Percentiles rank a stretch among this genome's conserved stretches.
phyloP scores from a whole-genome alignment of 2,888 invertebrate genomes.

The Pseudoips prasinana region DNA sequence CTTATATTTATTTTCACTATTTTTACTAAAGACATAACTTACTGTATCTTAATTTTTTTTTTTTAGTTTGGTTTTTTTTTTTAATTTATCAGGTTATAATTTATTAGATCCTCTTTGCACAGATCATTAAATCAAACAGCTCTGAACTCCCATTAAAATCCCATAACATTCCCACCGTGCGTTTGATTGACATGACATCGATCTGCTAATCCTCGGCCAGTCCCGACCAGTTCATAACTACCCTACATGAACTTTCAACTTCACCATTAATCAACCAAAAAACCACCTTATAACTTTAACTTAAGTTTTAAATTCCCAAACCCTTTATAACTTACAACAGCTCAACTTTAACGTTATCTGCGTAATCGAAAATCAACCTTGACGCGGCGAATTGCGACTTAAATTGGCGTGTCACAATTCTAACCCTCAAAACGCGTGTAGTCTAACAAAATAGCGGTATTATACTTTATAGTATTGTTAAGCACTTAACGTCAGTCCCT shows the following conservation, averaged over 20 bases:
- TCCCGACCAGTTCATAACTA: slow-evolving; percentile 28
- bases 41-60: too few relatives aligned
- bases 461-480: slow-evolving; percentile 42
- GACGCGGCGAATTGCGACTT: background rate
- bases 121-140: slow-evolving; percentile 4
- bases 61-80: too few relatives aligned
- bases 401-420: background rate
- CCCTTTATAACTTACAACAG: too few relatives aligned
- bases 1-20: too few relatives aligned
- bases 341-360: too few relatives aligned
- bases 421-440: slow-evolving; percentile 19
- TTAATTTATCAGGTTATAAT: too few relatives aligned
- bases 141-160: slow-evolving; percentile 17
- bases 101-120: too few relatives aligned
- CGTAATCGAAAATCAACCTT: background rate
- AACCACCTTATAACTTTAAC: background rate
- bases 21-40: too few relatives aligned
- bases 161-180: slow-evolving; percentile 39
- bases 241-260: slow-evolving; percentile 24
- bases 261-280: slow-evolving; percentile 10
- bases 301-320: slow-evolving; percentile 3
- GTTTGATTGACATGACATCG: slow-evolving; percentile 48
- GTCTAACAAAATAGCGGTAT: slow-evolving; percentile 45
- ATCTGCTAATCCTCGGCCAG: slow-evolving; percentile 54
- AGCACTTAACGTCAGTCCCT: slow-evolving; percentile 69